Base-by-base conservation (phyloP, 2,113 vertebrate genomes). In the Plestiodon gilberti region DNA sequence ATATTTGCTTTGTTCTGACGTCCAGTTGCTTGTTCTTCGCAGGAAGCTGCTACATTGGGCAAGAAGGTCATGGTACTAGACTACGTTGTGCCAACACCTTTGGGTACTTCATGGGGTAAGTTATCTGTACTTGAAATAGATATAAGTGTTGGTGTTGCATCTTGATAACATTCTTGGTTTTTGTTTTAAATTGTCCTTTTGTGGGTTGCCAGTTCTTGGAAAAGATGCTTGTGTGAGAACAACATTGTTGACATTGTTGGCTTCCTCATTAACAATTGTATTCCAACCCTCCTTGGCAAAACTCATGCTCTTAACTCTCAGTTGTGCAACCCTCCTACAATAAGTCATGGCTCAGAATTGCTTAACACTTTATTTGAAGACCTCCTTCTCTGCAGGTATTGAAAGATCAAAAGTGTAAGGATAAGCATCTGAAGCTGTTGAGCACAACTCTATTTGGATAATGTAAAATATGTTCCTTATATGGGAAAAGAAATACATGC, bases 31-130 rank as follows among this genome's bases (percentile, higher is more conserved):
- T 89, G 40, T 61, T 82, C 62, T 62, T 84, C 80, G 85, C 55
- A 99, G 99, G 98, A 99, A 97, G 98, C 99, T n/a, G 97, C 98
- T 59, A 0, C 38, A 0, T 92, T 99, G 86, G 98, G 98, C 23
- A 99, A 98, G 95, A 99, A 98, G 81, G 98, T 98, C 28, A 97
- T 99, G 98, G 98, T 99, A 1, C 93, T 99, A 65, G 99, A 99
- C 95, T 99, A 96, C 10, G 99, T 99, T 88, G 97, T 97, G 30
- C 98, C 99, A 0, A 98, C 99, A 0, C 99, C 98, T n/a, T 96
- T 95, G 5, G 99, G 98, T 91, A 97, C 98, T 6, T 91, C 97
- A 17, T 99, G 99, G 99, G 99, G 99, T 99, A 96, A 95, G 96
- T 9, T 25, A 7, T 76, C 79, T 85, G 61, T 1, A 40, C 43